Evolutionary conservation across 2,797 vertebrate genomes (phyloP).

Genomic region (Catamblyrhynchus diadema): DNA sequence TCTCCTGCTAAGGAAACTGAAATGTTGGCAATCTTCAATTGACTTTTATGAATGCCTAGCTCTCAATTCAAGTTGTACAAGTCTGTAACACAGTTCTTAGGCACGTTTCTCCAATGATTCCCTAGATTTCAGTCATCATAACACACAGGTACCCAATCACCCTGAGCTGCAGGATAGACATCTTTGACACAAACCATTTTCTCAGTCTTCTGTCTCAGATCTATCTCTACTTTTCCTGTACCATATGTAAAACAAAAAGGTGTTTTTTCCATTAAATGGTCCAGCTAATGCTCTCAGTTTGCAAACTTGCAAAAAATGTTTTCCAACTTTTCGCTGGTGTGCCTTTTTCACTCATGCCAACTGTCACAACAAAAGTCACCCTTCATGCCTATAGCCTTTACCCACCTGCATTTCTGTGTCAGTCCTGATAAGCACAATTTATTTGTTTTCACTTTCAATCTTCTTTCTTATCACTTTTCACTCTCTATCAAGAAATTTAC

Average conservation of each 20-base stretch:
- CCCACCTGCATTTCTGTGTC: background rate
- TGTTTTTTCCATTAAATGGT: background rate
- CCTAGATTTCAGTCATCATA: background rate
- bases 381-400: background rate
- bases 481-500: background rate
- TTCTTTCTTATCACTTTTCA: background rate
- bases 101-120: background rate
- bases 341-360: background rate
- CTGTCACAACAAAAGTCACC: background rate
- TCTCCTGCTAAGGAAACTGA: background rate
- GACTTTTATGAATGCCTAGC: background rate
- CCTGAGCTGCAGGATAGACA: background rate
- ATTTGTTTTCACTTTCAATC: background rate
- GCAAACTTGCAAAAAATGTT: background rate
- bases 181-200: background rate
- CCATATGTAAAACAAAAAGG: background rate
- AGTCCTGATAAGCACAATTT: background rate
- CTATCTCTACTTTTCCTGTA: background rate
- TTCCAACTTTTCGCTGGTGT: background rate
- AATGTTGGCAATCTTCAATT: background rate
- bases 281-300: background rate
- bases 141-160: background rate
- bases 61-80: background rate
- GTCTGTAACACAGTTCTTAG: background rate
- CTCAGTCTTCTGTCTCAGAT: background rate